These are phyloP conservation scores for Hydropsyche tenuis DNA, from an alignment of 1,140 invertebrate genomes.

Conservation along the genomic window DNA sequence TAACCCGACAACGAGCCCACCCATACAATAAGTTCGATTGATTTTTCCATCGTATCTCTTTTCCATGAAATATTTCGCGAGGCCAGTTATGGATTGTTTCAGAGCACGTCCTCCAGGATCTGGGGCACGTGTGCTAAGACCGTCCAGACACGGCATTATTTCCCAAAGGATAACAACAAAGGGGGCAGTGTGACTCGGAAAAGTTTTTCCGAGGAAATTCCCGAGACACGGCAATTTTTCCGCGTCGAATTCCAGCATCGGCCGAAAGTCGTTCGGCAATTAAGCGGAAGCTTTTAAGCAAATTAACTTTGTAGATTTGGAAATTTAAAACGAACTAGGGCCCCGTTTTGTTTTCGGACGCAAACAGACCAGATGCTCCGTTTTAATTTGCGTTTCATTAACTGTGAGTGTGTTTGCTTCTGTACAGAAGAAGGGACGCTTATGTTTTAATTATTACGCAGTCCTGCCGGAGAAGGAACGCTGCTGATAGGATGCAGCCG, in stretches of 20 bases:
- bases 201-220: slow-evolving; percentile 4
- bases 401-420: slow-evolving; percentile 28
- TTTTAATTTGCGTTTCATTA: slow-evolving; percentile 41
- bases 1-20: too few species aligned
- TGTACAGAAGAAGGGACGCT: slow-evolving; percentile 3
- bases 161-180: slow-evolving; percentile 11
- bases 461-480: too few species aligned
- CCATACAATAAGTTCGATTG: too few species aligned
- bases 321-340: slow-evolving; percentile 27
- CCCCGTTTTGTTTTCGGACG: slow-evolving; percentile 32
- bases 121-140: background rate
- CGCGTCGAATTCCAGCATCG: background rate
- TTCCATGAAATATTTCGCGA: background rate
- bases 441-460: slow-evolving; percentile 34
- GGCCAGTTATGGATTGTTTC: background rate
- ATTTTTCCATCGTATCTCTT: too few species aligned
- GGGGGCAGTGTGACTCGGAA: background rate
- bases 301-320: slow-evolving; percentile 34
- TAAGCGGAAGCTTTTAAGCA: slow-evolving; percentile 39
- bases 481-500: too few species aligned
- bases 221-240: background rate
- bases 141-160: background rate
- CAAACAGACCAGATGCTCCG: slow-evolving; percentile 27
- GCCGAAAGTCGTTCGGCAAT: slow-evolving; percentile 22
- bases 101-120: background rate